Conservation (phyloP, 1,140 invertebrate genomes). For the Achroia grisella region DNA sequence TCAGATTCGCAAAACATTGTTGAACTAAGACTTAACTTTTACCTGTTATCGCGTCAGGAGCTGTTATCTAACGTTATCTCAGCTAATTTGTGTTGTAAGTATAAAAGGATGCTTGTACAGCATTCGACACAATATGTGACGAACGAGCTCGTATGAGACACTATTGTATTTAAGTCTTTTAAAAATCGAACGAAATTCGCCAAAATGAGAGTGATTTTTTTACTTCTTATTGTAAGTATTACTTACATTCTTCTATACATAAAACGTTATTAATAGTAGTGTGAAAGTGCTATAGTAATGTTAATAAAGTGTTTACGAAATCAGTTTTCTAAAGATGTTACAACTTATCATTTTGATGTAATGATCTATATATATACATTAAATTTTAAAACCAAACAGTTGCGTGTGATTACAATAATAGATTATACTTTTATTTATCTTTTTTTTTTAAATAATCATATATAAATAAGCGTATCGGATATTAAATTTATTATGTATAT, state of each 20-base stretch:
- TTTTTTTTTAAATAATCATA: too few relatives aligned
- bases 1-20: conserved; percentile 65
- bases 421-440: too few relatives aligned
- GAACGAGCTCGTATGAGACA: conserved; percentile 58
- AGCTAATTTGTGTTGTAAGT: conserved; percentile 39
- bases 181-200: conserved; percentile 53
- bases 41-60: conserved; percentile 40
- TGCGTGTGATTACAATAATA: too few relatives aligned
- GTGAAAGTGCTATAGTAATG: too few relatives aligned
- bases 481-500: too few relatives aligned
- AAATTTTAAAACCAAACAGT: too few relatives aligned
- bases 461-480: too few relatives aligned
- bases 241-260: not conserved
- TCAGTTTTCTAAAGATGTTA: too few relatives aligned
- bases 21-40: conserved; percentile 34
- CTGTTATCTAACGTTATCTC: conserved; percentile 62
- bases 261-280: not conserved
- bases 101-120: conserved; percentile 44
- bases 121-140: conserved; percentile 39
- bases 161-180: conserved; percentile 30
- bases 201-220: conserved; percentile 52
- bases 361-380: too few relatives aligned
- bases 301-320: too few relatives aligned
- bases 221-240: conserved; percentile 54
- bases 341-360: too few relatives aligned